Conservation (phyloP, 2,113 vertebrate species). For the Colius striatus region DNA sequence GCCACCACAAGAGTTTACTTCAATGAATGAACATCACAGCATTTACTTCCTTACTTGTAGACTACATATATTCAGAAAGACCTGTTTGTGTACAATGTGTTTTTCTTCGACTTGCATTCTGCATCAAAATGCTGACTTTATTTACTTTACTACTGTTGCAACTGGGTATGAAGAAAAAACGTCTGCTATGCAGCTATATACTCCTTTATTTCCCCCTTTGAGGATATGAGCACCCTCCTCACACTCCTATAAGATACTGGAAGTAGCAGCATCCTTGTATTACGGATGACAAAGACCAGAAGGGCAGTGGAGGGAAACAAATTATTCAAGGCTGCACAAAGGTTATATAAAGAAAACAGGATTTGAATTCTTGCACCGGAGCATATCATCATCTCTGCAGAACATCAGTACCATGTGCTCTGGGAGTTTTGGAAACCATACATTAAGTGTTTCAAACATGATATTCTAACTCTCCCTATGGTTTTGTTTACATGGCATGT, state of each 20-base stretch:
- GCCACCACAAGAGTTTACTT: neutral
- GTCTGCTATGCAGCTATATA: neutral
- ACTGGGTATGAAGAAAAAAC: neutral
- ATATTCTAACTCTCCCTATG: neutral
- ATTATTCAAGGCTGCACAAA: neutral
- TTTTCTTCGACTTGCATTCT: neutral
- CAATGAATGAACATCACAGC: neutral
- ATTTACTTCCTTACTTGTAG: neutral
- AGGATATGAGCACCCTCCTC: neutral
- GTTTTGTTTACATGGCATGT: neutral
- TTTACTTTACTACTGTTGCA: neutral
- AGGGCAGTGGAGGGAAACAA: neutral
- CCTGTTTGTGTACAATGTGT: neutral
- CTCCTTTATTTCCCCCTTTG: neutral
- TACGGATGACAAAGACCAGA: neutral
- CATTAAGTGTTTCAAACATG: neutral
- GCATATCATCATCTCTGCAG: neutral
- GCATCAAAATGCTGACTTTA: neutral
- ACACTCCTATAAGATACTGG: neutral
- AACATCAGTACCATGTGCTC: accelerated
- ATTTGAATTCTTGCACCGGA: neutral
- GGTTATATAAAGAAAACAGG: neutral
- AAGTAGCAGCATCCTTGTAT: neutral
- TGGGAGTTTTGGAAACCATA: neutral
- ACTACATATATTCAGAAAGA: neutral